A percentile compares a stretch with the other conserved stretches of the same genome.
Evolutionary conservation across 1,140 invertebrate species (phyloP).

Genomic region (Pseudachorutes palmiensis): DNA sequence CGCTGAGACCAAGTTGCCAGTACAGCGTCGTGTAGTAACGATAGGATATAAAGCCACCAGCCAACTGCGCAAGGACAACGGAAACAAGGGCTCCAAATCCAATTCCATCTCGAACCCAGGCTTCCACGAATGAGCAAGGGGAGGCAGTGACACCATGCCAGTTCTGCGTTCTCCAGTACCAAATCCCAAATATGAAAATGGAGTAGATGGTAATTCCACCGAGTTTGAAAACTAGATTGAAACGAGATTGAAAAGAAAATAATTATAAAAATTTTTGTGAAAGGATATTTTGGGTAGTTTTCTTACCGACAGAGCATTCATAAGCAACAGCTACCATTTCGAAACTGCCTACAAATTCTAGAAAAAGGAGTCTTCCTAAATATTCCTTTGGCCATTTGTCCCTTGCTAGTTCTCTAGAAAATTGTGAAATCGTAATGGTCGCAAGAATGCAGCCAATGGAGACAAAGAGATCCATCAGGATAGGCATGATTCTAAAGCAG

Average conservation of each 20-base stretch:
- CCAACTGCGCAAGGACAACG: slow-evolving; percentile 60
- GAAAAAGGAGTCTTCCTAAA: neutral
- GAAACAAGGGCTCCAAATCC: slow-evolving; percentile 53
- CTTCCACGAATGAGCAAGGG: slow-evolving; percentile 70
- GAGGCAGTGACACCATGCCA: slow-evolving; percentile 73
- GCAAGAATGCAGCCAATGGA: slow-evolving; percentile 6
- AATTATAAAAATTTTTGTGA: neutral
- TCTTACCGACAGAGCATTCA: slow-evolving; percentile 6
- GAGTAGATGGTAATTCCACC: neutral
- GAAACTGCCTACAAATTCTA: neutral
- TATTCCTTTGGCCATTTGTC: neutral
- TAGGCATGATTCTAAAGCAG: neutral
- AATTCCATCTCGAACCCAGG: slow-evolving; percentile 57
- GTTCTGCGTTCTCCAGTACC: slow-evolving; percentile 14
- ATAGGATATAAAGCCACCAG: slow-evolving; percentile 61
- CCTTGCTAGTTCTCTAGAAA: neutral
- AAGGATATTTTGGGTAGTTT: neutral
- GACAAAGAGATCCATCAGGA: neutral
- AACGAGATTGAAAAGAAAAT: neutral
- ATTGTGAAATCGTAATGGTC: neutral
- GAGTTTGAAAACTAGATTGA: neutral
- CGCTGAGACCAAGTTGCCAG: neutral
- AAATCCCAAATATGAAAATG: neutral
- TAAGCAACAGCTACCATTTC: slow-evolving; percentile 3
- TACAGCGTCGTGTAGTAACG: neutral